These are phyloP conservation scores for Lepus americanus DNA, from an alignment of 2,113 vertebrate genomes.

Conservation along the genomic window DNA sequence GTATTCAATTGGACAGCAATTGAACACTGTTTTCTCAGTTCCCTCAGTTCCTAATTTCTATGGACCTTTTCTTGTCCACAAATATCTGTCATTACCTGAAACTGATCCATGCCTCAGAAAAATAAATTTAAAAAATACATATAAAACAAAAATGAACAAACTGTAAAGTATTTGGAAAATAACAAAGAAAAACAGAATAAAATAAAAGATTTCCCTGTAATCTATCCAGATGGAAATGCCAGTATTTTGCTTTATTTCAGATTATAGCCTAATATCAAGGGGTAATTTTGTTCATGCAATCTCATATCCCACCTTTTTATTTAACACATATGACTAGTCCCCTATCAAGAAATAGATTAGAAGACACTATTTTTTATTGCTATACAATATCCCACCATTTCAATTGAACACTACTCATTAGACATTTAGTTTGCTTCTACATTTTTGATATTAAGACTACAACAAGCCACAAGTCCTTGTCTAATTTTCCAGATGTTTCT, in stretches of 20 bases:
- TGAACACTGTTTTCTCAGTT: too few relatives aligned
- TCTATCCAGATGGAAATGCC: background rate
- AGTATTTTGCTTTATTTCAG: background rate
- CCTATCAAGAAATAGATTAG: background rate
- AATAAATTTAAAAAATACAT: too few relatives aligned
- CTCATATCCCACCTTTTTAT: background rate
- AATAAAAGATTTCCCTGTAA: background rate
- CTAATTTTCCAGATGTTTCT: background rate
- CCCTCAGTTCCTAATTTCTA: too few relatives aligned
- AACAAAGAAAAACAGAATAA: background rate
- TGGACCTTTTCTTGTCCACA: too few relatives aligned
- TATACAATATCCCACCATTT: background rate
- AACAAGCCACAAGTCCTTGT: background rate
- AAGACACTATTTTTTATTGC: slow-evolving; percentile 12
- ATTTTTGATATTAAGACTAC: background rate
- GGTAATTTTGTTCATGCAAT: background rate
- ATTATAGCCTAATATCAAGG: background rate
- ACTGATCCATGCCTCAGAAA: too few relatives aligned
- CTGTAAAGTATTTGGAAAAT: background rate
- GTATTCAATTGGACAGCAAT: too few relatives aligned
- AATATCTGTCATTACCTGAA: too few relatives aligned
- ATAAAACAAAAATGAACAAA: background rate
- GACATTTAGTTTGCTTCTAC: background rate
- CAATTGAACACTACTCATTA: background rate
- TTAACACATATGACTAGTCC: background rate